Evolutionary conservation across 2,113 vertebrate species (phyloP).

Genomic region (Phrynocephalus versicolor): DNA sequence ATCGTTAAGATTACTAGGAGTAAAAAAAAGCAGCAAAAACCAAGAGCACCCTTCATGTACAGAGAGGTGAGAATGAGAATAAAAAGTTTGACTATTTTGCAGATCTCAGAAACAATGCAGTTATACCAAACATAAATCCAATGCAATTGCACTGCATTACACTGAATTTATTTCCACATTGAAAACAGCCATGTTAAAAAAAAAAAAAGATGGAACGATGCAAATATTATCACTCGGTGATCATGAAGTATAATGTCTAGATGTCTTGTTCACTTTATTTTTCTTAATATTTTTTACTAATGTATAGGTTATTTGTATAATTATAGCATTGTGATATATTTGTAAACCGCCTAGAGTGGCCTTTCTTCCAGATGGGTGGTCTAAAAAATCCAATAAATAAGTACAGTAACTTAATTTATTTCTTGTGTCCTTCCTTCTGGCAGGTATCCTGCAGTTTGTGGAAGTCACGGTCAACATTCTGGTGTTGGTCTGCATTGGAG

Average conservation of each 20-base stretch:
- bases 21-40: background rate
- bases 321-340: too few species aligned
- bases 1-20: background rate
- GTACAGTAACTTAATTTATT: too few species aligned
- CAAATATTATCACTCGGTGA: too few species aligned
- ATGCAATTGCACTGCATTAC: background rate
- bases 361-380: too few species aligned
- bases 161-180: background rate
- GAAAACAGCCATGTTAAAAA: background rate
- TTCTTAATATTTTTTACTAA: too few species aligned
- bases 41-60: background rate
- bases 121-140: background rate
- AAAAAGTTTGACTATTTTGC: background rate
- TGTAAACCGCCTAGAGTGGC: too few species aligned
- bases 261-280: too few species aligned
- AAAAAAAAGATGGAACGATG: background rate
- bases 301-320: too few species aligned
- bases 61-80: background rate
- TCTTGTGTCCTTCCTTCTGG: background rate
- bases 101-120: background rate
- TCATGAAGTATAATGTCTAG: too few species aligned
- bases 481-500: constrained; percentile 81
- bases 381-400: too few species aligned
- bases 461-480: constrained; percentile 76
- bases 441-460: constrained; percentile 83